phyloP scores from a whole-genome alignment of 37 sponge, comb jelly and placozoan genomes.

The Ephydatia muelleri region DNA sequence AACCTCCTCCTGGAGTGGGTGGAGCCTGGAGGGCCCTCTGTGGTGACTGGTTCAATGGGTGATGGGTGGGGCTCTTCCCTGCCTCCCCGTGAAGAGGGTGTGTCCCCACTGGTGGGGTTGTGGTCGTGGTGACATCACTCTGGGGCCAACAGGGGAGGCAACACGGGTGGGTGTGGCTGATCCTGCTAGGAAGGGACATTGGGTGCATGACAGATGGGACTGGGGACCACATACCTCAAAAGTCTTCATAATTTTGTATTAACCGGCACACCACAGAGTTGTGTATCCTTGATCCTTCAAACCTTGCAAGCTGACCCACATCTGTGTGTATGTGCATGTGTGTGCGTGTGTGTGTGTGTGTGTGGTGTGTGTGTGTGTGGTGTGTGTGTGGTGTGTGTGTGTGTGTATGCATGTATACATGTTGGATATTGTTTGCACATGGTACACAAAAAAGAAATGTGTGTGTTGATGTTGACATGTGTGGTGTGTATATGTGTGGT shows the following conservation, averaged over 20 bases:
- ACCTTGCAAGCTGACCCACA: constrained; percentile 57
- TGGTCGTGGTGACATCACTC: background rate
- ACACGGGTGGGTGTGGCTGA: background rate
- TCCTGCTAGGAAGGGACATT: background rate
- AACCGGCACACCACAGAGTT: constrained; percentile 41
- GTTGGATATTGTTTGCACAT: background rate
- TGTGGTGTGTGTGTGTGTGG: background rate
- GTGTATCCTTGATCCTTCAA: constrained; percentile 55
- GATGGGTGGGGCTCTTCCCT: no score
- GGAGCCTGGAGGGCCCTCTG: background rate
- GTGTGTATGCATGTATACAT: background rate
- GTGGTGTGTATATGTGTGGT: no score
- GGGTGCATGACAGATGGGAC: no score
- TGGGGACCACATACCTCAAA: no score
- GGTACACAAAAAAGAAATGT: background rate
- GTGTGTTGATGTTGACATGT: no score
- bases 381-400: background rate
- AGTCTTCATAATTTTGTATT: constrained; percentile 24
- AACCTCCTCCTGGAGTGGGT: background rate
- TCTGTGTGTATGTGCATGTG: no score
- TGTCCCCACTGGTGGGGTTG: background rate
- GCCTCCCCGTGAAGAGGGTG: background rate
- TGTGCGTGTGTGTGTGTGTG: no score
- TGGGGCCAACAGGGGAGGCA: background rate
- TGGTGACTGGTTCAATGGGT: no score